Base-by-base conservation (phyloP, 2,113 vertebrate species). In the Tichodroma muraria region DNA sequence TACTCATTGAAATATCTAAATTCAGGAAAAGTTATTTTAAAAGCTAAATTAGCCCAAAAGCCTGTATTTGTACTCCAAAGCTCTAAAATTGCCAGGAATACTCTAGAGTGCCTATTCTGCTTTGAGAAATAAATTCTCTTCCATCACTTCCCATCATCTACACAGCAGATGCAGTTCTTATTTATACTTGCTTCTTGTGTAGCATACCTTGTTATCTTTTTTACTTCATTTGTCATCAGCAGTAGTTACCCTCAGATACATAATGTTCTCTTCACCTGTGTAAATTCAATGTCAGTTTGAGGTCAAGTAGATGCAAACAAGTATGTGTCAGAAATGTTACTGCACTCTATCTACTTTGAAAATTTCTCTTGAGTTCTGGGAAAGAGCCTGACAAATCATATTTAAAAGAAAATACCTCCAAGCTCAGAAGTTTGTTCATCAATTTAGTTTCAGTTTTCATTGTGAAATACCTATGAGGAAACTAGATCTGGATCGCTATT, bases 401-500 rank as follows among this genome's bases (percentile, higher is more conserved):
- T 95, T 89, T 93, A 78, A 85, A 93, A 73, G 82, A 82, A 73
- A 33, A 90, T 85, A 81, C 87, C 80, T 96, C 75, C 50, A 91
- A 95, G 91, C 90, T 95, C 68, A 91, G 60, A 49, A 87, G 69
- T 85, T 88, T 89, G 53, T 69, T 95, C 93, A 70, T 94, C 90
- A 93, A 54, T 94, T 92, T 91, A 90, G 44, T 79, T 95, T 88
- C 42, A 47, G 42, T 80, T 93, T 93, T 95, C 54, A 85, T 94
- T 52, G 57, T 90, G 78, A 95, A 95, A 95, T 91, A 96, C 64
- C 71, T 92, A 47, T 63, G 60, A 96, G 88, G 78, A 94, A 95
- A 88, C 53, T 72, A 88, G 88, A 81, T 42, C 69, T 87, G 50
- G 44, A 40, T 42, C 69, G 40, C 22, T 82, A 59, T 80, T 95